Conservation (phyloP, 2,797 vertebrate species). For the Chelidonichthys spinosus region DNA sequence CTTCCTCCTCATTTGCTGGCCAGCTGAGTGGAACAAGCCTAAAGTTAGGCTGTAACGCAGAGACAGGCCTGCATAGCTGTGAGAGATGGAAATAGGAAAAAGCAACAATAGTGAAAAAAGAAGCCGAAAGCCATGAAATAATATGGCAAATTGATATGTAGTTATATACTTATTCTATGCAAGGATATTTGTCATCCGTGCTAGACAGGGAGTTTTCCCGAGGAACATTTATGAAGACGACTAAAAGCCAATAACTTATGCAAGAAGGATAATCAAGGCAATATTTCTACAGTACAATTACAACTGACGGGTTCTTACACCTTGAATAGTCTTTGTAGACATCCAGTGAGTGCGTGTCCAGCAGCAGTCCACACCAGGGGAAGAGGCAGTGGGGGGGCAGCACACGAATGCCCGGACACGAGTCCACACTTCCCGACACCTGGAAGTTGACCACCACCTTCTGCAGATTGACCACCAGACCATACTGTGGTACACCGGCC, state of each 20-base stretch:
- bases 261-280: background rate
- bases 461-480: slow-evolving; percentile 87
- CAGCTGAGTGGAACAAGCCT: slow-evolving; percentile 79
- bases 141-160: background rate
- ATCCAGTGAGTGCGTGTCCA: slow-evolving; percentile 88
- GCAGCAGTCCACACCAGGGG: slow-evolving; percentile 93
- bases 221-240: slow-evolving; percentile 28
- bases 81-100: background rate
- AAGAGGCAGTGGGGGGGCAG: slow-evolving; percentile 86
- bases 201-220: background rate
- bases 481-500: slow-evolving; percentile 90
- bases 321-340: slow-evolving; percentile 91
- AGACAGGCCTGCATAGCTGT: slow-evolving; percentile 89
- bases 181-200: background rate
- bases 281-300: slow-evolving; percentile 1
- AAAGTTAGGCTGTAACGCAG: slow-evolving; percentile 90
- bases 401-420: slow-evolving; percentile 62
- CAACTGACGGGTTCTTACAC: slow-evolving; percentile 65
- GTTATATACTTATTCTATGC: background rate
- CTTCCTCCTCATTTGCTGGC: slow-evolving; percentile 89
- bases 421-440: slow-evolving; percentile 55
- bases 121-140: background rate
- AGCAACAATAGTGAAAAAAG: background rate
- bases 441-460: slow-evolving; percentile 94
- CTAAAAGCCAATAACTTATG: background rate